Evolutionary conservation across 2,888 invertebrate species (phyloP), one percentile per base, ranked within the genome.

Genomic region (Heliconius hortense): DNA sequence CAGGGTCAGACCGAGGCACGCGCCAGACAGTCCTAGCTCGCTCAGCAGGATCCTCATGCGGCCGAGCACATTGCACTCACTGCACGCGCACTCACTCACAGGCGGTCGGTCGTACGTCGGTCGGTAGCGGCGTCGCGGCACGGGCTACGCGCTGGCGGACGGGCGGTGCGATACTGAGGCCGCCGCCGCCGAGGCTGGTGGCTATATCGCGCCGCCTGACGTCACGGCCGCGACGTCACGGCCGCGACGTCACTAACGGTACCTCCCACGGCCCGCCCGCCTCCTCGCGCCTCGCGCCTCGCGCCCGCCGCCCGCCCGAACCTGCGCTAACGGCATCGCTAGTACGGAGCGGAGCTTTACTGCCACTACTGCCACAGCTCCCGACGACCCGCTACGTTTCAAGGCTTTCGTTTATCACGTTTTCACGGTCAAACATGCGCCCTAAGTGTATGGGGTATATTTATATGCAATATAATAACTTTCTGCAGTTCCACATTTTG

Each of bases 11-110:
- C 91, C 91, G 91, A 93, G 86, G 92, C 94, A 93, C 90, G 91
- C 93, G 91, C 93, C 89, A 86, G 94, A 93, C 85, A 94, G 92
- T 90, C 94, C 94, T 89, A 94, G 89, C 86, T 94, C 94, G 88
- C 94, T 94, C 81, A 94, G 90, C 90, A 94, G 93, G 94, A 94
- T 94, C 94, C 94, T 94, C 94, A 94, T 94, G 90, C 94, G 94
- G 93, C 89, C 87, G 83, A 88, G 91, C 92, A 93, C 94, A 93
- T 92, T 91, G 91, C 93, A 93, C 91, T 92, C 93, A 93, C 93
- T 93, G 88, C 85, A 92, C 92, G 92, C 93, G 92, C 92, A 91
- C 92, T 89, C 92, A 92, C 90, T 90, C 91, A 92, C 92, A 90
- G 89, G 87, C 81, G 75, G 79, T 80, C 87, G 87, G 85, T 85